phyloP scores from a whole-genome alignment of 2,113 vertebrate species.

The Trogon surrucura region DNA sequence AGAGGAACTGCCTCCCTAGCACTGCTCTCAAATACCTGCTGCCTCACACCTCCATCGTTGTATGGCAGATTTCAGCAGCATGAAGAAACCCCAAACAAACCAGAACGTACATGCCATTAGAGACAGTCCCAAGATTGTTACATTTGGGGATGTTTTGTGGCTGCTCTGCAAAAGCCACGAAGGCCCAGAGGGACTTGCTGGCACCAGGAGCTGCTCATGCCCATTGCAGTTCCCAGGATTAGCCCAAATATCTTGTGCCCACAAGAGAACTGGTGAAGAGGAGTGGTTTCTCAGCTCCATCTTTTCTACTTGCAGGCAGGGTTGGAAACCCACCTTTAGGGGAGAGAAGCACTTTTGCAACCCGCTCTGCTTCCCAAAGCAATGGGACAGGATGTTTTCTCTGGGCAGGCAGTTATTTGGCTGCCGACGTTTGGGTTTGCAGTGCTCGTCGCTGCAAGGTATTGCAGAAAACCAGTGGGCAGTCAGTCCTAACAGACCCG shows the following conservation, averaged over 20 bases:
- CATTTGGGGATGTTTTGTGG: neutral
- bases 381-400: neutral
- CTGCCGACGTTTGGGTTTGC: neutral
- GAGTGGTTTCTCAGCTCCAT: neutral
- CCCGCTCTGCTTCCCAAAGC: neutral
- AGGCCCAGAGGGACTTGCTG: neutral
- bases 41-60: neutral
- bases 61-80: neutral
- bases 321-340: neutral
- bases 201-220: neutral
- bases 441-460: accelerated
- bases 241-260: neutral
- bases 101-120: neutral
- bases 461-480: neutral
- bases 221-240: neutral
- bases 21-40: neutral
- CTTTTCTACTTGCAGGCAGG: neutral
- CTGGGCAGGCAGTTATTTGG: neutral
- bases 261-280: neutral
- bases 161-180: neutral
- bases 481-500: neutral
- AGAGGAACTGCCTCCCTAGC: neutral
- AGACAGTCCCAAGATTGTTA: neutral
- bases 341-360: neutral
- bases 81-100: neutral